phyloP scores from a whole-genome alignment of 2,113 vertebrate genomes.

The Lonchura striata region DNA sequence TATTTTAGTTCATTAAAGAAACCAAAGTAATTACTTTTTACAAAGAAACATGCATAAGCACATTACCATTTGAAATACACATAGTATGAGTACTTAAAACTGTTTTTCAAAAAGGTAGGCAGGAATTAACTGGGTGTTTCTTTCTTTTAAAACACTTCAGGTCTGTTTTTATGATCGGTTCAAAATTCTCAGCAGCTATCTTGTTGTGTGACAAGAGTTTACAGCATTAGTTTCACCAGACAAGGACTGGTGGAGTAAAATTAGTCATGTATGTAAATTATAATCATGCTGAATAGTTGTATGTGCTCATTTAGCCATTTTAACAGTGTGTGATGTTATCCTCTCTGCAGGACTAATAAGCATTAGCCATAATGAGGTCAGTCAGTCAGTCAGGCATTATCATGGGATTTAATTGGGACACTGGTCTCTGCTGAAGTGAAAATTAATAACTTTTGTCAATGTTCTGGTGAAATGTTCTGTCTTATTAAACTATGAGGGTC shows the following conservation, averaged over 20 bases:
- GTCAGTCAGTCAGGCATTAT: constrained; percentile 90
- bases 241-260: constrained; percentile 76
- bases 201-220: constrained; percentile 64
- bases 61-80: background rate
- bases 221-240: constrained; percentile 66
- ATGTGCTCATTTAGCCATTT: constrained; percentile 87
- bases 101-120: constrained; percentile 27
- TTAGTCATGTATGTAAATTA: constrained; percentile 85
- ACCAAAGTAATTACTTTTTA: constrained; percentile 21
- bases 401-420: constrained; percentile 99
- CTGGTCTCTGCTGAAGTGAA: constrained; percentile 98
- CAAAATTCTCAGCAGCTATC: constrained; percentile 45
- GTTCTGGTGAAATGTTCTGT: constrained; percentile 94
- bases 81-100: background rate
- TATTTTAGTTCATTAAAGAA: background rate
- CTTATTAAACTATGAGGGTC: constrained; percentile 95
- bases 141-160: background rate
- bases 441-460: constrained; percentile 99
- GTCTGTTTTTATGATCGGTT: constrained; percentile 35
- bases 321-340: constrained; percentile 81
- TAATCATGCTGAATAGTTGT: constrained; percentile 79
- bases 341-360: constrained; percentile 92
- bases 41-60: constrained; percentile 11
- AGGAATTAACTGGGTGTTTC: background rate
- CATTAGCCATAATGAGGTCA: constrained; percentile 95